Percentiles rank a stretch among this genome's conserved stretches.
phyloP scores from a whole-genome alignment of 2,113 vertebrate genomes.

The Origma solitaria region DNA sequence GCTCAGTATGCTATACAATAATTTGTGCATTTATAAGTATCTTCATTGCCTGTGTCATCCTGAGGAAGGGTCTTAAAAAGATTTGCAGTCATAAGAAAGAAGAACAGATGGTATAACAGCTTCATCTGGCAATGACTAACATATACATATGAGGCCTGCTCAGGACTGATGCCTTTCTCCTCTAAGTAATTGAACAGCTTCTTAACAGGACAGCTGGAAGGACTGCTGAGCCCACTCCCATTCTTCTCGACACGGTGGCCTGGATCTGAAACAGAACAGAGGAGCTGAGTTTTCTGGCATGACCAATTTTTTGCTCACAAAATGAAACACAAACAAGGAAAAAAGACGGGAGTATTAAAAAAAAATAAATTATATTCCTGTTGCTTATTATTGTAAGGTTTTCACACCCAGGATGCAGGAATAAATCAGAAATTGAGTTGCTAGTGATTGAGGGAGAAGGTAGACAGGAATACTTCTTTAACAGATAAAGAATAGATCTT shows the following conservation, averaged over 20 bases:
- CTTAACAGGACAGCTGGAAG: constrained; percentile 45
- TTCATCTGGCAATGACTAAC: constrained; percentile 62
- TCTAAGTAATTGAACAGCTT: constrained; percentile 48
- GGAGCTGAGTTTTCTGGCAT: background rate
- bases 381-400: background rate
- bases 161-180: constrained; percentile 29
- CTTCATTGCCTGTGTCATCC: constrained; percentile 39
- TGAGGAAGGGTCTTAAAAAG: constrained; percentile 63
- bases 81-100: constrained; percentile 51
- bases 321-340: background rate
- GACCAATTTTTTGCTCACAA: background rate
- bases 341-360: background rate
- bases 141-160: constrained; percentile 30
- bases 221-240: constrained; percentile 11
- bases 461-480: background rate
- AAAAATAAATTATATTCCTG: background rate
- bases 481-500: background rate
- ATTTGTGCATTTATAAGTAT: constrained; percentile 40
- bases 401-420: background rate
- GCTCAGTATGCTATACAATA: constrained; percentile 22
- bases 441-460: background rate
- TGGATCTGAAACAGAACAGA: background rate
- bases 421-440: background rate
- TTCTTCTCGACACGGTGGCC: background rate
- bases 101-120: constrained; percentile 63